Base-by-base conservation (phyloP, 2,797 vertebrate species). In the Sebastes itinus region DNA sequence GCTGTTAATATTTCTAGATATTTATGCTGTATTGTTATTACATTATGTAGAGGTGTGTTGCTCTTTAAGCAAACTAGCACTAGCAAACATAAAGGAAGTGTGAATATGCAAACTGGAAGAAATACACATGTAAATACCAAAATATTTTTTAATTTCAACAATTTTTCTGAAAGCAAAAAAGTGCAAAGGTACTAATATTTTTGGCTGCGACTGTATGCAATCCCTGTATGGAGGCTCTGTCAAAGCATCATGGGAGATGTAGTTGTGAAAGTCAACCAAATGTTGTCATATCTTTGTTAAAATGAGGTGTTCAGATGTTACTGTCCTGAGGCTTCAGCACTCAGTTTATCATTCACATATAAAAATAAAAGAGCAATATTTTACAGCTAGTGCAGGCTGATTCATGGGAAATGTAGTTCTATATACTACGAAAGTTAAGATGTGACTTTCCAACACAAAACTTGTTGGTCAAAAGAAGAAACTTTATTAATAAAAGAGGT, bases 401-500 rank as follows among this genome's bases (percentile, higher is more conserved):
- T 13, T 64, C 28, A 55, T 56, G 27, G 7, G 6, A 58, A 59
- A 69, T 70, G 32, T 16, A 59, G 18, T 60, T 18, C 4, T 18
- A 7, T 22, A 49, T 2, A 18, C 20, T 6, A 22, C 8, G 7
- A 65, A 55, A 42, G 23, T 30, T 25, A 23, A 38, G 6, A 60
- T 16, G 10, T 30, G n/a, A 69, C 28, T 81, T 52, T 68, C 42
- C 56, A 72, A 75, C 65, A 66, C 52, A 54, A 54, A 65, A 33
- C 70, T 11, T 70, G 18, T 59, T 65, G 61, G n/a, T 75, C 67
- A 78, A 82, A 85, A 82, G 70, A 70, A 68, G 38, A 63, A 62
- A 59, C 54, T 90, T 85, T 88, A 88, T 82, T 81, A 58, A 68
- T 78, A 76, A 80, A 77, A 76, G 35, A 52, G 25, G 22, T 30